Percentiles rank a stretch among this genome's conserved stretches.
Conservation (phyloP, 2,888 invertebrate genomes). For the Drosophila macrospina region DNA sequence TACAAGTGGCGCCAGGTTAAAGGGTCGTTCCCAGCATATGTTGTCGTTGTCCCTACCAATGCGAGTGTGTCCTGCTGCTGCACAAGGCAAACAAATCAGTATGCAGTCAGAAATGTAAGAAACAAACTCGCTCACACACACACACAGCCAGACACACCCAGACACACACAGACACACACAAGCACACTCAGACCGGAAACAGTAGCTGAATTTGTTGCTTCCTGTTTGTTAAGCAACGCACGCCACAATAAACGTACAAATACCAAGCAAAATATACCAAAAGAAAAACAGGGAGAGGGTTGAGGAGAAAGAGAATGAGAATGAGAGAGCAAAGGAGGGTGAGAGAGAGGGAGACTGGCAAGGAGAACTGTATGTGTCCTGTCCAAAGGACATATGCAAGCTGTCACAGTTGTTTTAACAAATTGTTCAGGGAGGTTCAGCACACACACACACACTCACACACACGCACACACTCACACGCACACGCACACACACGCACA, state of each 20-base stretch:
- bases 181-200: slow-evolving; percentile 62
- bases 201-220: slow-evolving; percentile 81
- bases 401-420: slow-evolving; percentile 82
- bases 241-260: slow-evolving; percentile 73
- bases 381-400: slow-evolving; percentile 77
- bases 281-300: neutral
- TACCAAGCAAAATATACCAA: slow-evolving; percentile 35
- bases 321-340: slow-evolving; percentile 1
- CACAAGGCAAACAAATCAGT: slow-evolving; percentile 80
- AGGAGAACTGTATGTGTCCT: slow-evolving; percentile 22
- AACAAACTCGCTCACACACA: slow-evolving; percentile 47
- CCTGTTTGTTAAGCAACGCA: slow-evolving; percentile 81
- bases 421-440: slow-evolving; percentile 66
- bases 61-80: slow-evolving; percentile 52
- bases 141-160: no score
- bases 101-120: slow-evolving; percentile 76
- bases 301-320: slow-evolving; percentile 17
- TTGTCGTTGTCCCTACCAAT: slow-evolving; percentile 58
- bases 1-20: slow-evolving; percentile 69
- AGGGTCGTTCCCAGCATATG: slow-evolving; percentile 76
- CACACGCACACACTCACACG: slow-evolving; percentile 28
- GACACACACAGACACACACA: slow-evolving; percentile 15
- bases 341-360: neutral
- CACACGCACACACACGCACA: slow-evolving; percentile 32
- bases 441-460: slow-evolving; percentile 18